These are phyloP conservation scores for Rhombomys opimus DNA, from an alignment of 2,113 vertebrate species.

Conservation along the genomic window DNA sequence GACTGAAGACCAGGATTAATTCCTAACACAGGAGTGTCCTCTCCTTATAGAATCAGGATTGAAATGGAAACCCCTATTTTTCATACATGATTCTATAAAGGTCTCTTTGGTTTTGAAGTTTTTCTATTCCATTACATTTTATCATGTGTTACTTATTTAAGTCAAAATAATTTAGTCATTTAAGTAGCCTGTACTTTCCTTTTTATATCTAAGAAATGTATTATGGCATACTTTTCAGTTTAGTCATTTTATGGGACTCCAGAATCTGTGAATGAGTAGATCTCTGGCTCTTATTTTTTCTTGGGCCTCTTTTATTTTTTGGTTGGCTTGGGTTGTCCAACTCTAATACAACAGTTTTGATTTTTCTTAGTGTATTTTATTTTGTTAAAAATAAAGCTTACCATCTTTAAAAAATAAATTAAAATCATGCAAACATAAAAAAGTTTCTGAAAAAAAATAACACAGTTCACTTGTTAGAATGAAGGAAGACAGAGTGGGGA, in stretches of 20 bases:
- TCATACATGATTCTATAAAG: background rate
- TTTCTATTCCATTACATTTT: constrained; percentile 12
- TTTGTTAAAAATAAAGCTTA: background rate
- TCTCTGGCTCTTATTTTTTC: background rate
- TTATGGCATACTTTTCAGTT: background rate
- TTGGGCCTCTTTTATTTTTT: background rate
- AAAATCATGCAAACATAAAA: background rate
- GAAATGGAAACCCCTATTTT: background rate
- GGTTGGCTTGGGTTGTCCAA: background rate
- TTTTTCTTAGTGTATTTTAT: background rate
- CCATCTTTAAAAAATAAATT: background rate
- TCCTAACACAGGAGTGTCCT: background rate
- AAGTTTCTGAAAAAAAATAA: background rate
- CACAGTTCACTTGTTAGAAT: background rate
- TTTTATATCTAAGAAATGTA: background rate
- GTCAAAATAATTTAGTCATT: background rate
- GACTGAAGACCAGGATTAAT: background rate
- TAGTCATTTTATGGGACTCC: background rate
- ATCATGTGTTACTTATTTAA: background rate
- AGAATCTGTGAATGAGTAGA: background rate
- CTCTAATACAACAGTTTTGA: background rate
- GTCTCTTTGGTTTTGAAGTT: background rate
- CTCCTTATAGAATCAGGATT: background rate
- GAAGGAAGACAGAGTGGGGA: background rate
- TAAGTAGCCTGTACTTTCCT: background rate